These are phyloP conservation scores for Myotis pilosus DNA, from an alignment of 2,797 vertebrate species.

Conservation along the genomic window DNA sequence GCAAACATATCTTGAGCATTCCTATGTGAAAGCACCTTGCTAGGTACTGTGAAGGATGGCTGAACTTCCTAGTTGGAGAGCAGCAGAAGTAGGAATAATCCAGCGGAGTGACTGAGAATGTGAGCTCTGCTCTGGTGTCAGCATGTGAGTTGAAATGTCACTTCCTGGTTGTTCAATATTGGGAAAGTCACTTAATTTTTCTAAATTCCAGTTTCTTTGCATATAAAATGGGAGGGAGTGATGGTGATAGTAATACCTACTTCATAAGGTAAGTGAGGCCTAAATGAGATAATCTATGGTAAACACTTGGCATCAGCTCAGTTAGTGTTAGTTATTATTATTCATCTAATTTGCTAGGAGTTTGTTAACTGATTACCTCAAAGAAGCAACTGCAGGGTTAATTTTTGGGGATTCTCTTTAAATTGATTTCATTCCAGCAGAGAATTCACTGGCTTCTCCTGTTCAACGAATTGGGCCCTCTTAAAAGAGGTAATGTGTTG, in stretches of 20 bases:
- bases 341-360: neutral
- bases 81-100: neutral
- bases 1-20: neutral
- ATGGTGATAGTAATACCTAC: neutral
- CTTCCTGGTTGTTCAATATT: conserved; percentile 2
- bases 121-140: neutral
- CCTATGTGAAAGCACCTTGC: neutral
- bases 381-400: neutral
- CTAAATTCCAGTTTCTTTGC: neutral
- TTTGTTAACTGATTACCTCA: neutral
- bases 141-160: neutral
- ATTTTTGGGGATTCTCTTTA: conserved; percentile 20
- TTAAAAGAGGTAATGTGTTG: conserved; percentile 35
- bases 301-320: neutral
- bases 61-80: neutral
- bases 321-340: neutral
- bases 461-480: neutral
- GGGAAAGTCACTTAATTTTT: neutral
- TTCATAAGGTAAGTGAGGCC: neutral
- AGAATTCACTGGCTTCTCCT: conserved; percentile 12
- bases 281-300: neutral
- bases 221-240: neutral
- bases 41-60: neutral
- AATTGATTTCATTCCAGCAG: neutral
- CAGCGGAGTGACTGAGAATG: neutral